A percentile compares a stretch with the other conserved stretches of the same genome.
These are phyloP conservation scores for Tenualosa ilisha DNA, from an alignment of 2,797 vertebrate genomes.

Conservation along the genomic window DNA sequence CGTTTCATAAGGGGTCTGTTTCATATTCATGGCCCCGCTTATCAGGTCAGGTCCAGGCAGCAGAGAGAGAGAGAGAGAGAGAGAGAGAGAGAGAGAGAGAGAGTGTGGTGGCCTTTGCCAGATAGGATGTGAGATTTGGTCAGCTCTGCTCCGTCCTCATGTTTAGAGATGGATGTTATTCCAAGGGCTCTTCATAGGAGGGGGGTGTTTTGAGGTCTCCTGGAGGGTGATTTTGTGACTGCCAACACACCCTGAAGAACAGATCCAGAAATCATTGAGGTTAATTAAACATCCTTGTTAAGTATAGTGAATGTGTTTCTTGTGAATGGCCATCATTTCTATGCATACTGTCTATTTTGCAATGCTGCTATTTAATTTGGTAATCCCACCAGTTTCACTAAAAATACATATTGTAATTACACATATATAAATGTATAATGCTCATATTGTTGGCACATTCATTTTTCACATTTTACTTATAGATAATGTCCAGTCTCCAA, in stretches of 20 bases:
- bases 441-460: not conserved
- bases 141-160: not conserved
- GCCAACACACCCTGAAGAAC: not conserved
- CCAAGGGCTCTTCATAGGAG: not conserved
- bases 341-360: not conserved
- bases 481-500: too few species aligned
- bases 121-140: not conserved
- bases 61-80: not conserved
- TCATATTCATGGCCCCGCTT: conserved; percentile 8
- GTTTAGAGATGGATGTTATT: not conserved
- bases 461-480: too few species aligned
- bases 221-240: not conserved
- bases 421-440: not conserved
- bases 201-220: not conserved
- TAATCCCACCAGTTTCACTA: not conserved
- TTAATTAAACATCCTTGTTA: not conserved
- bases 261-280: not conserved
- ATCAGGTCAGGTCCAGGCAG: not conserved
- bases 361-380: not conserved
- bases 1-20: not conserved
- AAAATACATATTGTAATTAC: not conserved
- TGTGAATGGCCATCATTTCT: not conserved
- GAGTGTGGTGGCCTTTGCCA: conserved; percentile 1
- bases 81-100: too few species aligned
- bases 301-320: not conserved